phyloP scores from a whole-genome alignment of 2,113 vertebrate species.

The Cavia porcellus region DNA sequence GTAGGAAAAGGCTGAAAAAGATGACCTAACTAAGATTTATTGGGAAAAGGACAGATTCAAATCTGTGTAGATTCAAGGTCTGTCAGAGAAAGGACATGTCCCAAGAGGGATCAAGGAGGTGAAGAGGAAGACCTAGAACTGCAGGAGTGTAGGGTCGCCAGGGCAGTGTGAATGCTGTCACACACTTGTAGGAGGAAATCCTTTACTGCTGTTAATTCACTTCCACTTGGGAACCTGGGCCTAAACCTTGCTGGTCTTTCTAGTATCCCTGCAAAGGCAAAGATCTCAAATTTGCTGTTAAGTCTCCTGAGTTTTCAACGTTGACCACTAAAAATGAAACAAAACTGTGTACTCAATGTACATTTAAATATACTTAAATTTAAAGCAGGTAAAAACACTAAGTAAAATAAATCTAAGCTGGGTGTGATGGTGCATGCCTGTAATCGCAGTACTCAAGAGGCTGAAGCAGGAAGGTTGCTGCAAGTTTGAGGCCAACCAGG shows the following conservation, averaged over 20 bases:
- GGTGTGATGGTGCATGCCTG: neutral
- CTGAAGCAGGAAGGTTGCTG: neutral
- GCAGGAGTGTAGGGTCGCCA: accelerated
- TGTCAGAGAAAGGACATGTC: neutral
- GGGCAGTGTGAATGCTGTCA: accelerated
- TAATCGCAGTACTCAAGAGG: neutral
- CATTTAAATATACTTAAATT: neutral
- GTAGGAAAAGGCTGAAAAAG: neutral
- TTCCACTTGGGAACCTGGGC: neutral
- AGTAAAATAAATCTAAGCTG: slow-evolving; percentile 7
- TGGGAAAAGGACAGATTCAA: neutral
- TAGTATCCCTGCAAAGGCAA: neutral
- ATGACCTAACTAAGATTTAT: neutral
- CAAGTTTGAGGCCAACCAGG: neutral
- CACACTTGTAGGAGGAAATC: neutral
- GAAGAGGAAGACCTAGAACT: neutral
- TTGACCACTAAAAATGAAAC: neutral
- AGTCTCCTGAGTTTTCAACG: neutral
- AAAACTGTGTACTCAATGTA: neutral
- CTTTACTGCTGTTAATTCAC: neutral
- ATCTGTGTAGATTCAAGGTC: neutral
- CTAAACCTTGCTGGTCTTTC: neutral
- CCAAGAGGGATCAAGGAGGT: neutral
- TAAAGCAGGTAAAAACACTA: neutral
- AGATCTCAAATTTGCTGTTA: neutral